Base-by-base conservation (phyloP, 2,113 vertebrate genomes). In the Actinemys pallida region DNA sequence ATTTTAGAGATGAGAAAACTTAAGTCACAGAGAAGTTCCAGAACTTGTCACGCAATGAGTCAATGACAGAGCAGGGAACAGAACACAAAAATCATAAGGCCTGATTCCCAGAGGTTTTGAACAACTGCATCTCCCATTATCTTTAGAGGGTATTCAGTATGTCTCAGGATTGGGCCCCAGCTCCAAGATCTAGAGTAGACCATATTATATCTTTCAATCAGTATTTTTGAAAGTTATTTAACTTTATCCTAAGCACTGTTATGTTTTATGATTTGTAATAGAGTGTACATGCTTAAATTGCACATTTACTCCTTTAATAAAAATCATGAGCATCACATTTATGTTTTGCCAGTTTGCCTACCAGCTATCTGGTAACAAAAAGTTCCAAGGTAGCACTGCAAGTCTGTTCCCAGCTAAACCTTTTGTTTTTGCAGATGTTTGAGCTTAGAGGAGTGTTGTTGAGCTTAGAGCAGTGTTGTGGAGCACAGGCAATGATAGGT, bases 381-480 rank as follows among this genome's bases (percentile, higher is more conserved):
- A 98, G 98, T 98, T 99, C 95, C 97, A 96, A 84, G 98, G 97
- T 98, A 98, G 98, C 98, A 90, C 96, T 96, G 96, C 98, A 99
- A 98, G 98, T 98, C 98, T 92, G 89, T 98, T 98, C 98, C 98
- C 98, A 99, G 97, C 97, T 84, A 97, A 98, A 97, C 98, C 98
- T 99, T 99, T 99, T 99, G 99, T 99, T 98, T 98, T 98, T 98
- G 99, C 99, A 99, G 99, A 99, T 99, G 99, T 99, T 99, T 99
- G 98, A 98, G 99, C 99, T 98, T 98, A 97, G 98, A 98, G 98
- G 98, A 97, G 97, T 98, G 98, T 94, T 96, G 95, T 84, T 96
- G 97, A 97, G 98, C 98, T 98, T 95, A 94, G 97, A 98, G 98
- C 98, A 95, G 96, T 98, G 97, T 92, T 93, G 96, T 97, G 97